Evolutionary conservation across 2,797 vertebrate genomes (phyloP).

Genomic region (Distichodus sexfasciatus): DNA sequence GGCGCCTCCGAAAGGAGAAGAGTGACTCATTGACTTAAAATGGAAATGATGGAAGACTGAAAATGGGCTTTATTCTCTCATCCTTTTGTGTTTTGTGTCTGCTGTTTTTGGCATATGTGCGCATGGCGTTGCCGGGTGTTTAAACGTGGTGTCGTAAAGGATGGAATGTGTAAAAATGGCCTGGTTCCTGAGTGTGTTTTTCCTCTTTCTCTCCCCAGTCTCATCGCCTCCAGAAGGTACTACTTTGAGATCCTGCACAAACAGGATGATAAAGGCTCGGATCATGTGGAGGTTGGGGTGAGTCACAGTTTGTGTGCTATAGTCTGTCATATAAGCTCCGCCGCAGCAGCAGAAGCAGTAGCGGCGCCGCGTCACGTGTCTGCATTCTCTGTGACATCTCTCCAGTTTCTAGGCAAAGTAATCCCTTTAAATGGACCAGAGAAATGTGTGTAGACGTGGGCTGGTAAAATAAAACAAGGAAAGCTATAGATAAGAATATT

Average conservation of each 20-base stretch:
- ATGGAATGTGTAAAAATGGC: not conserved
- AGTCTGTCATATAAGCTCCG: not conserved
- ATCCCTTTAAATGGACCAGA: not conserved
- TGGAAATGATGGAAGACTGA: not conserved
- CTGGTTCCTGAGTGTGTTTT: not conserved
- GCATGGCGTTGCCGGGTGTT: not conserved
- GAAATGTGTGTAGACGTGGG: not conserved
- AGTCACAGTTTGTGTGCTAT: constrained; percentile 65
- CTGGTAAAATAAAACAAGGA: not conserved
- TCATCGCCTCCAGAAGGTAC: constrained; percentile 89
- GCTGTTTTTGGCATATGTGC: not conserved
- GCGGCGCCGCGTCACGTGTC: not conserved
- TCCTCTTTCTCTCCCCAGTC: constrained; percentile 63
- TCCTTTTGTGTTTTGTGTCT: too few species aligned
- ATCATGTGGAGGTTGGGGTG: constrained; percentile 97
- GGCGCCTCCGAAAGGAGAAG: not conserved
- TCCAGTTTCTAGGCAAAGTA: not conserved
- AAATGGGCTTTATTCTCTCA: not conserved
- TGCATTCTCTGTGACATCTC: not conserved
- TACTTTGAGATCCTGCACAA: constrained; percentile 99
- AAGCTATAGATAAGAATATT: too few species aligned
- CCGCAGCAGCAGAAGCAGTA: too few species aligned
- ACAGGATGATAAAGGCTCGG: constrained; percentile 92
- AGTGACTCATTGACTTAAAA: not conserved
- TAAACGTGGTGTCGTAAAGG: too few species aligned